Evolutionary conservation across 64 coral and sea anemone species (phyloP), one percentile per base, ranked within the genome.

Genomic region (Acropora tenuis): DNA sequence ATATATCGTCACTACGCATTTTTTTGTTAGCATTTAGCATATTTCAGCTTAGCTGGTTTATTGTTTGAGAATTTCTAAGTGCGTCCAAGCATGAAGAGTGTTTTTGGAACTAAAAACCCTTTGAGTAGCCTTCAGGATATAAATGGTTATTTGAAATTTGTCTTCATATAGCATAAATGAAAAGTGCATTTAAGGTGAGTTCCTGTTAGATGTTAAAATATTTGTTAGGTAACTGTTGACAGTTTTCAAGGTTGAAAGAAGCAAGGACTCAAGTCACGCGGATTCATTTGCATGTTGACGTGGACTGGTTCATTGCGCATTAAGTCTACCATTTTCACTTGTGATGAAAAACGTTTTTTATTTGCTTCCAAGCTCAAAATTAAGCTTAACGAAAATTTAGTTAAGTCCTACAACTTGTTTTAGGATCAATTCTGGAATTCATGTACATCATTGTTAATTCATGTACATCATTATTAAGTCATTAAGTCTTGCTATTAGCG

Each of bases 21-120:
- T 30, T 30, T 30, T 30, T 30, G 30, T 30, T 30, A 30, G 30
- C 30, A 30, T 30, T 30, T 30, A 69, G 63, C 61, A 85, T 85
- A 85, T 8, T 44, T 85, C 45, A 49, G 6, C 5, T 15, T 17
- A 2, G 55, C 47, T 49, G n/a, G 82, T 8, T 10, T 30, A 85
- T 85, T 85, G 82, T 85, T 72, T 46, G n/a, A 71, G 82, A 85
- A 85, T 71, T 85, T 85, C 82, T 85, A 71, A 69, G 41, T 61
- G 42, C 82, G 47, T 71, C 65, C 82, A 85, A 85, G 61, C 82
- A 85, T 85, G 40, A 13, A 68, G 47, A 20, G 63, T 71, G 82
- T 69, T 48, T 48, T 18, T 71, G 13, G 0, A 46, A 84, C 19
- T 47, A 6, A 48, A 71, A 72, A 16, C 41, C 4, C 1, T 10